Evolutionary conservation across 2,797 vertebrate genomes (phyloP), one percentile per base, ranked within the genome.

Genomic region (Sciurus vulgaris): DNA sequence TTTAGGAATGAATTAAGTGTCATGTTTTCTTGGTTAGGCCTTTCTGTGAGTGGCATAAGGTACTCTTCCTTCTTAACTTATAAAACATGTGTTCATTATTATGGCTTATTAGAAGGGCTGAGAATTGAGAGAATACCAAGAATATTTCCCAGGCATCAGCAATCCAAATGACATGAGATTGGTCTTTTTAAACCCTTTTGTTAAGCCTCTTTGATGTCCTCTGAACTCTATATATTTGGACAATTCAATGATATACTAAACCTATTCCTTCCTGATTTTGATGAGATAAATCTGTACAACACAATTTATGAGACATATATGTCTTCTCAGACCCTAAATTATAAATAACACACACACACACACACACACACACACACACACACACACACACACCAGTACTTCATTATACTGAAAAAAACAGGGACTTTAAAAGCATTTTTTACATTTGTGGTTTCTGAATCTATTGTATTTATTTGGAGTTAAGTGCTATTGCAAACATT

Each of bases 171-270:
- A 70, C 20, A 11, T 81, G 86, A 86, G 28, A 38, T 24, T 47
- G 93, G 13, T 79, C 56, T 93, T 95, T 93, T 28, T 49, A 73
- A 94, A 72, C 82, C 9, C 74, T 54, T 97, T 94, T 90, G 38
- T 83, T 89, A 95, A 76, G 15, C 17, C 51, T 93, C 18, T 70
- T 86, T 92, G 38, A 70, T 79, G 30, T 61, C 26, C 78, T 38
- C 24, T 74, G 38, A 90, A 59, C 17, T 84, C 41, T 65, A 2
- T 51, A 15, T 77, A 86, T 79, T 93, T 89, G 56, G 38, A 81
- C 4, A 89, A 76, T 91, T 86, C 51, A 89, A 18, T 94, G 79
- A 83, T 72, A 83, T 76, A 47, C 5, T 61, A 84, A 78, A 35
- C 18, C 7, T 78, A 26, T 86, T 96, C 13, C 44, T 88, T 90